These are phyloP conservation scores for Olivierus martensii DNA, from an alignment of 1,140 invertebrate species.

Conservation along the genomic window DNA sequence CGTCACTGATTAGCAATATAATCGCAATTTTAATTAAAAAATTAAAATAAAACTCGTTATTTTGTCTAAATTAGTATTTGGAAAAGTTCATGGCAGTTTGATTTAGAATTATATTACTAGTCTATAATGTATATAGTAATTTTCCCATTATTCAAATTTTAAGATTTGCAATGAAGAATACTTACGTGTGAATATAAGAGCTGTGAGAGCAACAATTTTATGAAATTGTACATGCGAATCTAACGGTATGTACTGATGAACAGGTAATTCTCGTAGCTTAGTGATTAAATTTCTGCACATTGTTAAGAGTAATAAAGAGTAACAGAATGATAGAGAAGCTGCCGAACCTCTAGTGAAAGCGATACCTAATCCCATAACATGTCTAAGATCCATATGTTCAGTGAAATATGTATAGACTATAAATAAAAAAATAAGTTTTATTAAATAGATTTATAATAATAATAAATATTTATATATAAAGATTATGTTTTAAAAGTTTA, in stretches of 20 bases:
- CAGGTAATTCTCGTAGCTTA: constrained; percentile 88
- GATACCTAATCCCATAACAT: constrained; percentile 97
- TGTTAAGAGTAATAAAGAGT: constrained; percentile 81
- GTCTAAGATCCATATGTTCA: constrained; percentile 88
- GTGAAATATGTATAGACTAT: constrained; percentile 83
- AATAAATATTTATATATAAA: too few species aligned
- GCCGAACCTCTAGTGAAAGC: constrained; percentile 93
- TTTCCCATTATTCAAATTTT: neutral
- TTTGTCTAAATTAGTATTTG: too few species aligned
- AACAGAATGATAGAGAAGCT: constrained; percentile 90
- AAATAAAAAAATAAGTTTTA: neutral
- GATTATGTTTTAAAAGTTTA: too few species aligned
- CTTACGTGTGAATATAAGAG: constrained; percentile 63
- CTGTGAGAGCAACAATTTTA: constrained; percentile 94
- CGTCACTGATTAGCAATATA: too few species aligned
- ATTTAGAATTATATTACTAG: too few species aligned
- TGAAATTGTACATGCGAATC: constrained; percentile 99
- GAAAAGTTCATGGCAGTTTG: neutral
- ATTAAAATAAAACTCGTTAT: too few species aligned
- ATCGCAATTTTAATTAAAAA: too few species aligned
- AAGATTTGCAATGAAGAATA: neutral
- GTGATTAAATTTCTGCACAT: constrained; percentile 96
- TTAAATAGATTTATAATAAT: too few species aligned
- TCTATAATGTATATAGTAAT: too few species aligned
- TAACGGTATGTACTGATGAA: constrained; percentile 94